phyloP scores from a whole-genome alignment of 2,797 vertebrate genomes.

The Protosalanx chinensis region DNA sequence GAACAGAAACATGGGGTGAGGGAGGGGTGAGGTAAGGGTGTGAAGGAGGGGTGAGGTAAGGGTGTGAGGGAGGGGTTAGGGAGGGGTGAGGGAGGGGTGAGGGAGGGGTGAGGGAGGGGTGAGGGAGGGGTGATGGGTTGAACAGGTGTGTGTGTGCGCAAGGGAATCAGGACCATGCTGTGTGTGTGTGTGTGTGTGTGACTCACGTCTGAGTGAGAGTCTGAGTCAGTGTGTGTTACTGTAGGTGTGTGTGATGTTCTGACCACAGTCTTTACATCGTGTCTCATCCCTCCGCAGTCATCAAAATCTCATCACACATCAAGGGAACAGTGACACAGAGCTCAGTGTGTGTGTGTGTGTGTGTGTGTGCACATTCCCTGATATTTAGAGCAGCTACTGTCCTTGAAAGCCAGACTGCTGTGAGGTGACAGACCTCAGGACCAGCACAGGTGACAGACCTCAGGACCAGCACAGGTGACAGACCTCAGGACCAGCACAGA shows the following conservation, averaged over 20 bases:
- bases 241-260: neutral
- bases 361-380: neutral
- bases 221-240: neutral
- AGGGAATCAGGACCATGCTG: too few species aligned
- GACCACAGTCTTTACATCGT: constrained; percentile 4
- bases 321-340: neutral
- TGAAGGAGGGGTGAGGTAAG: neutral
- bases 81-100: too few species aligned
- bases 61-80: neutral
- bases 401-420: neutral
- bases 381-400: neutral
- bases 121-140: too few species aligned
- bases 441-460: too few species aligned
- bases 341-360: neutral
- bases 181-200: constrained; percentile 17
- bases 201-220: neutral
- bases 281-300: constrained; percentile 9
- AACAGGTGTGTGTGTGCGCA: neutral
- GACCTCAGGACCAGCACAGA: too few species aligned
- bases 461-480: too few species aligned
- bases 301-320: neutral
- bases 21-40: constrained; percentile 26
- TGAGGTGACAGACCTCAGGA: too few species aligned
- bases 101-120: too few species aligned
- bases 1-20: neutral